Conservation (phyloP, 2,113 vertebrate genomes). For the Piaya cayana region DNA sequence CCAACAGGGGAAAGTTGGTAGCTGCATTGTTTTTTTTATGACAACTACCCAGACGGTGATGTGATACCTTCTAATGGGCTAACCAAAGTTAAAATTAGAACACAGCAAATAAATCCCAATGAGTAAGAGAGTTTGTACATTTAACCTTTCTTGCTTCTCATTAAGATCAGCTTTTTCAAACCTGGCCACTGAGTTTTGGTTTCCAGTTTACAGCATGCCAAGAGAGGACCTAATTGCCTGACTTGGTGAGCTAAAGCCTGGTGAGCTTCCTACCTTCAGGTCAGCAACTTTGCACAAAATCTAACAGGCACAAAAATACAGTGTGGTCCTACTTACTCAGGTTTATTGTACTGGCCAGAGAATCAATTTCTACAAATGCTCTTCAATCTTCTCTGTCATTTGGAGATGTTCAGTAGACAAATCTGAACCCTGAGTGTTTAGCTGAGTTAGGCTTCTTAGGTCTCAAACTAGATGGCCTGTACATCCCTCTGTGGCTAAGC, state of each 20-base stretch:
- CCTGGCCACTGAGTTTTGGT: not conserved
- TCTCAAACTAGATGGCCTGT: not conserved
- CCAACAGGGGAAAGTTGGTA: slow-evolving; percentile 49
- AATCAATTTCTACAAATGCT: not conserved
- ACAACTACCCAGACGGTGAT: slow-evolving; percentile 59
- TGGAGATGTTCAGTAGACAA: not conserved
- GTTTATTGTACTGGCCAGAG: not conserved
- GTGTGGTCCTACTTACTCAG: not conserved
- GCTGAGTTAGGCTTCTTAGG: not conserved
- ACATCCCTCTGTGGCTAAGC: not conserved
- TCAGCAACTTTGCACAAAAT: not conserved
- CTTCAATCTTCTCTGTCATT: not conserved
- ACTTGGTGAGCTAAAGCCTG: not conserved
- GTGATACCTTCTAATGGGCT: slow-evolving; percentile 62
- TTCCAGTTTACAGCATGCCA: not conserved
- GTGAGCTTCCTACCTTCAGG: not conserved
- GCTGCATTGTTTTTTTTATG: slow-evolving; percentile 53
- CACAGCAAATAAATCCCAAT: slow-evolving; percentile 45
- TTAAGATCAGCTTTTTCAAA: slow-evolving; percentile 6
- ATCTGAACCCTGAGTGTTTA: not conserved
- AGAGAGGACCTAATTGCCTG: not conserved
- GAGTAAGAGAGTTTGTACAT: not conserved
- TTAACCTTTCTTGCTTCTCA: slow-evolving; percentile 44
- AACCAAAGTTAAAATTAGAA: slow-evolving; percentile 62
- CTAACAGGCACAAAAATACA: not conserved